Evolutionary conservation across 2,113 vertebrate genomes (phyloP).

Genomic region (Oryzias melastigma): DNA sequence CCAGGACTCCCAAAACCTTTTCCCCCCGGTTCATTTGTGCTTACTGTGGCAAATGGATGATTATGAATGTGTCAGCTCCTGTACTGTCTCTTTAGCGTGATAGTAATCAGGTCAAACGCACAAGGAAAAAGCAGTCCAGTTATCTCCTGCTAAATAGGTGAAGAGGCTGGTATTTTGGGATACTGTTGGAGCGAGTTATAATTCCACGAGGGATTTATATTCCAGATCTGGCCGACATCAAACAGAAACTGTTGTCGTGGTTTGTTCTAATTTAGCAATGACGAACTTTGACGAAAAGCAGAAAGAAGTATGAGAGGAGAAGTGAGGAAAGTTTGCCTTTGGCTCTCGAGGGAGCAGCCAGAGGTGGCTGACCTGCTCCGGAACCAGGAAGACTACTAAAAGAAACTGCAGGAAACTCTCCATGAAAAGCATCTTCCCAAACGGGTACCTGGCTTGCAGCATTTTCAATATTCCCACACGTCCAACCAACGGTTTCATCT

Average conservation of each 20-base stretch:
- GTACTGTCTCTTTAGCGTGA: constrained; percentile 59
- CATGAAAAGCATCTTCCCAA: constrained; percentile 41
- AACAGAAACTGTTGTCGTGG: constrained; percentile 79
- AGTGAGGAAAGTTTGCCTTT: constrained; percentile 42
- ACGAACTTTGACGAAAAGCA: constrained; percentile 64
- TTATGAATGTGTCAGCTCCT: constrained; percentile 48
- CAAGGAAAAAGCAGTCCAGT: constrained; percentile 46
- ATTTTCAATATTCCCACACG: constrained; percentile 44
- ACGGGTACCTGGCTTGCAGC: constrained; percentile 43
- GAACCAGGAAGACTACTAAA: constrained; percentile 56
- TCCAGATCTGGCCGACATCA: constrained; percentile 52
- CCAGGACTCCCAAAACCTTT: constrained; percentile 60
- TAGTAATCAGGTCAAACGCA: constrained; percentile 45
- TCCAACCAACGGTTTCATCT: constrained; percentile 51
- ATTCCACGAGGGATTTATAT: constrained; percentile 36
- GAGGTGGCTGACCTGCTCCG: constrained; percentile 37
- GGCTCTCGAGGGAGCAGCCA: constrained; percentile 37
- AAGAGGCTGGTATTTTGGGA: constrained; percentile 51
- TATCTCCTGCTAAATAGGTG: constrained; percentile 46
- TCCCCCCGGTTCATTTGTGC: constrained; percentile 1
- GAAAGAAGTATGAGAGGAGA: constrained; percentile 43
- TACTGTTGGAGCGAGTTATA: constrained; percentile 39
- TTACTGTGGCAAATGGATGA: constrained; percentile 48
- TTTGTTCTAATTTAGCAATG: constrained; percentile 65
- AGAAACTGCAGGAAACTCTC: constrained; percentile 40